Base-by-base conservation (phyloP, 2,888 invertebrate genomes). In the Brachypalpus laphriformis region DNA sequence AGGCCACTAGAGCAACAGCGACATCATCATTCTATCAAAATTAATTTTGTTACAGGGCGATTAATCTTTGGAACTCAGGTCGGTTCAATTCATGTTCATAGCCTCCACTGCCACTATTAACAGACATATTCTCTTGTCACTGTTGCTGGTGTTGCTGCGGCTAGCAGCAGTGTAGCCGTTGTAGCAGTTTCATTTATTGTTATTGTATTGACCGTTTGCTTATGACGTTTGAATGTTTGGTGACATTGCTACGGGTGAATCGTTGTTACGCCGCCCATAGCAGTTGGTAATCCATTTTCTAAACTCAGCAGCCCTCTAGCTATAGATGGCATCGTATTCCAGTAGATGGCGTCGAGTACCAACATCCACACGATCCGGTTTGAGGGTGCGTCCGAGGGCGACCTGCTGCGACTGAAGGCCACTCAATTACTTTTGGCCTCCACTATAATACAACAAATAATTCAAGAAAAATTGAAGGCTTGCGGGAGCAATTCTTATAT, bases 231-330 rank as follows among this genome's bases (percentile, higher is more conserved):
- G 86, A 49, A 87, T 92, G 77, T 91, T 92, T 9, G 92, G 92
- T 71, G 92, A 92, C 91, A 92, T 92, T 34, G 92, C 90, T 59
- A 92, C 90, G 74, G 92, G 91, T 31, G 92, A 91, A 9, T 80
- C 70, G 77, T 89, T n/a, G 90, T 87, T 22, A 85, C 82, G 28
- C 91, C 90, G 9, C 89, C 89, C 78, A 91, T 87, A 11, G 87
- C 89, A 56, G 89, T 87, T 9, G 88, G 85, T 14, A 89, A 77
- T 9, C 89, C 90, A 83, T 91, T 92, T 70, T 92, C 91, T 72
- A 92, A 80, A 87, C 90, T 90, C 25, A 92, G 81, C 70, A 91
- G 89, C 59, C 92, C 92, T 11, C 91, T 89, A 20, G 88, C 85
- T 2, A 90, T 88, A 18, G 88, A 88, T n/a, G 88, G 89, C 74